Base-by-base conservation (phyloP, 2,113 vertebrate species). In the Mustelus asterias region DNA sequence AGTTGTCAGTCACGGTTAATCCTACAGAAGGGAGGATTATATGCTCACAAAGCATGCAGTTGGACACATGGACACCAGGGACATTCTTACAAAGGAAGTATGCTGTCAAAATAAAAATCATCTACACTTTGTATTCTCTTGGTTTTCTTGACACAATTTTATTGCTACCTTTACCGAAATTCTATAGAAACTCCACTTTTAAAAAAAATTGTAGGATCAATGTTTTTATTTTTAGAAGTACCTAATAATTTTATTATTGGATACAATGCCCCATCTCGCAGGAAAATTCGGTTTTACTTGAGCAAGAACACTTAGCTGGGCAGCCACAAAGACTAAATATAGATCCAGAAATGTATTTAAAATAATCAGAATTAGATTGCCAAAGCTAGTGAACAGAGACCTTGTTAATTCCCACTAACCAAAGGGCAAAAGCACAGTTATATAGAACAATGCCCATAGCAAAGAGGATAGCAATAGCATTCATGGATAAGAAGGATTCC, bases 1-100 rank as follows among this genome's bases (percentile, higher is more conserved):
- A 48, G 88, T 60, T 90, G 88, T 90, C 88, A 90, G 88, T 90
- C 88, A 90, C 29, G 24, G 58, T 60, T 90, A 90, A 90, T 90
- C 88, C 88, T 90, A 63, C 88, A 90, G 88, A 90, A 90, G 88
- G 88, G 29, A 90, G 11, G 88, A 90, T 90, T 90, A 90, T 60
- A 90, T 14, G 88, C 88, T 60, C 88, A 33, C 54, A 90, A 54
- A 60, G 88, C 88, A 60, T 90, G 54, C 88, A 90, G 88, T 60
- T 90, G 88, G 88, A 90, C 88, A 90, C 88, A 60, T 60, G 88
- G 44, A 90, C 88, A 90, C 88, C 54, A 60, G 88, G 54, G 88
- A 90, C 22, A 60, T 58, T 89, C 48, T 89, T 89, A 33, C 8
- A 54, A 90, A n/a, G 29, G 13, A 54, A 60, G 88, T 60, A 54